Base-by-base conservation (phyloP, 1,140 invertebrate genomes). In the Coptotermes formosanus region DNA sequence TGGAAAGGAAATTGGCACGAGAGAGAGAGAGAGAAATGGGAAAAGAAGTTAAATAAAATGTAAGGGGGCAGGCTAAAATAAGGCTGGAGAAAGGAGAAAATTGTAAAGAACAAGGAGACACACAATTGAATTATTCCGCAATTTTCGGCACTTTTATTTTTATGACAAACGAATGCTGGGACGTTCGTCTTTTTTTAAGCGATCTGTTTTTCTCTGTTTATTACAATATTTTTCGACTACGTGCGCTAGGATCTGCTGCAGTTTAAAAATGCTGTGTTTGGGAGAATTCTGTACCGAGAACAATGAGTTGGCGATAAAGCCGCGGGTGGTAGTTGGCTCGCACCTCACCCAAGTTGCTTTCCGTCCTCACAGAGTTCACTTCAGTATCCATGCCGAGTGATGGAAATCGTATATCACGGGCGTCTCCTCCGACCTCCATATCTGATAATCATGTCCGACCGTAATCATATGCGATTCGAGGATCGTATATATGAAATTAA, bases 11-110 rank as follows among this genome's bases (percentile, higher is more conserved):
- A 75, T 75, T 75, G 64, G 64, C 64, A 75, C 3, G 64, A 75
- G n/a, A 25, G 14, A 75, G 64, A 75, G n/a, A 25, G 14, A 75
- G 64, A 75, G 64, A 75, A 30, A 75, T 75, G 30, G 64, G 64
- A 75, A 55, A 55, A 55, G 64, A 75, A 75, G 64, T 75, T 75
- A 75, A 75, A 75, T 75, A 75, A 75, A 75, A 75, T 11, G 64
- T 75, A 75, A 75, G 64, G 64, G 64, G 0, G 11, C 4, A 75
- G n/a, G 14, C 30, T 7, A 75, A 75, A 16, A 8, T 75, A 8
- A 16, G 7, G 25, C 19, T 8, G 19, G 21, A 64, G 30, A 75
- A 75, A 75, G 64, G 64, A 75, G 25, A 75, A 75, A 75, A 75
- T 30, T 75, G 64, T 30, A 75, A 75, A 25, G 25, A 25, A n/a